These are phyloP conservation scores for Luehdorfia chinensis DNA, from an alignment of 1,140 invertebrate genomes.

Conservation along the genomic window DNA sequence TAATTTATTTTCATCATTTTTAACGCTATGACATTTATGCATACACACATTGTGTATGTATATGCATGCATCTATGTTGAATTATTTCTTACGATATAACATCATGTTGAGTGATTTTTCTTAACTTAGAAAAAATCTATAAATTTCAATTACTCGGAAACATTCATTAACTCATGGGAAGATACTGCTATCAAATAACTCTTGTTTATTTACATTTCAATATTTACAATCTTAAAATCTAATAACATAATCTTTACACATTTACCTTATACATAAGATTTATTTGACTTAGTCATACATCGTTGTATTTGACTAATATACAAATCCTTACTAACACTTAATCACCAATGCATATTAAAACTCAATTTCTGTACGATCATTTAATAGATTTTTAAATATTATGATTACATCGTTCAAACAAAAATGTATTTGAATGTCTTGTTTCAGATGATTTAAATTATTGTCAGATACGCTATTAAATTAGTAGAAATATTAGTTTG, in stretches of 20 bases:
- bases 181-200: too few species aligned
- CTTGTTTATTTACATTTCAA: not conserved
- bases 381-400: too few species aligned
- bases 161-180: not conserved
- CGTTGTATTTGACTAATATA: not conserved
- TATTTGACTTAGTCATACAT: not conserved
- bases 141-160: not conserved
- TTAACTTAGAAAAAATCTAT: not conserved
- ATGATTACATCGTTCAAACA: not conserved
- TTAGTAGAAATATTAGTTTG: not conserved
- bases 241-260: not conserved
- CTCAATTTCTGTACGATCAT: too few species aligned
- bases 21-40: not conserved
- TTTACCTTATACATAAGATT: not conserved
- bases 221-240: not conserved
- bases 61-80: not conserved
- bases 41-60: not conserved
- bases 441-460: too few species aligned
- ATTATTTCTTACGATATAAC: not conserved
- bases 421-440: too few species aligned
- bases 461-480: not conserved
- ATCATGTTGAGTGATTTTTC: not conserved
- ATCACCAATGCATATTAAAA: too few species aligned
- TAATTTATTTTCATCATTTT: not conserved
- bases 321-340: not conserved